Percentiles rank a stretch among this genome's conserved stretches.
Conservation (phyloP, 2,797 vertebrate species). For the Sebastes taczanowskii region DNA sequence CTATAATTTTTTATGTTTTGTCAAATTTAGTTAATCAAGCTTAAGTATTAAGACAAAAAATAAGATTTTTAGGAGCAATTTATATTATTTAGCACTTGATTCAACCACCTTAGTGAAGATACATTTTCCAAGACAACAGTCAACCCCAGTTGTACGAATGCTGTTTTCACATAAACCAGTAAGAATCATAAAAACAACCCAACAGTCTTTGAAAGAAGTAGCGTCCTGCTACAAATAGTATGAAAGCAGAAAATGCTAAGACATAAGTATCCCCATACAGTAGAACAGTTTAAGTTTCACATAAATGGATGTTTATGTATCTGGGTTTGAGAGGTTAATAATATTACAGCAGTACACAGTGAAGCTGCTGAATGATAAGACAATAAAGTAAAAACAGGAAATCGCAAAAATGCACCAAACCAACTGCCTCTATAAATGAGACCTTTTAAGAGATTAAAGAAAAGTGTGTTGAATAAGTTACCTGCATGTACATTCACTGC, state of each 20-base stretch:
- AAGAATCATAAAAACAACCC: neutral
- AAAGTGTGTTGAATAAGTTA: neutral
- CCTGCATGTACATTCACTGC: constrained; percentile 49
- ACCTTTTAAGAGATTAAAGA: constrained; percentile 20
- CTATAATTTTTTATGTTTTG: neutral
- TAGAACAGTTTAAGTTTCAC: neutral
- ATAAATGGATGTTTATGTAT: neutral
- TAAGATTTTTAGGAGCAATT: neutral
- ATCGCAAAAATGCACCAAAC: constrained; percentile 2
- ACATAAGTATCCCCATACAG: neutral
- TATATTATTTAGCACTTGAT: neutral
- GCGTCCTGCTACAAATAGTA: neutral
- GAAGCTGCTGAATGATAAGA: constrained; percentile 29
- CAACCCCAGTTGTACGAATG: neutral
- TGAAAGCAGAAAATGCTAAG: neutral
- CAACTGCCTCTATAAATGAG: neutral
- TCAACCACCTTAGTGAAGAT: neutral
- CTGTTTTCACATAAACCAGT: neutral
- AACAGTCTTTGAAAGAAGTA: neutral
- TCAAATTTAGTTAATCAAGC: neutral
- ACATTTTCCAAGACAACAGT: constrained; percentile 1
- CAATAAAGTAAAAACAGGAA: constrained; percentile 24
- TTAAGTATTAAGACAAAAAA: neutral
- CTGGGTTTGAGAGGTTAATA: neutral
- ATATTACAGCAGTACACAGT: constrained; percentile 8